A percentile compares a stretch with the other conserved stretches of the same genome.
These are phyloP conservation scores for Etheostoma perlongum DNA, from an alignment of 2,797 vertebrate species.

Conservation along the genomic window DNA sequence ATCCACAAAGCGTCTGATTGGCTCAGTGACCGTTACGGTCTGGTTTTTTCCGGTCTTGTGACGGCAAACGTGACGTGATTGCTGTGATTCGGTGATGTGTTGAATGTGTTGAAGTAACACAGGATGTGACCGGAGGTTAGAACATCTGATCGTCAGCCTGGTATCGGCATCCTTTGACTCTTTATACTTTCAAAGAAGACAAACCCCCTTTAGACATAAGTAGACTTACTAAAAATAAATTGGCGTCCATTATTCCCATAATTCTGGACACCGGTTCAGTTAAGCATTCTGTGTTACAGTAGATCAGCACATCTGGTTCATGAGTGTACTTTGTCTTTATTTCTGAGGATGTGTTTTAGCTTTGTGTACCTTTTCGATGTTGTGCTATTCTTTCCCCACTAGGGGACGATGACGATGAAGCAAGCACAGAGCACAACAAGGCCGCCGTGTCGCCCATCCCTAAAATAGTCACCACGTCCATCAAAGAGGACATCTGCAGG, in stretches of 20 bases:
- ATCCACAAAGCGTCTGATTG: background rate
- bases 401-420: conserved; percentile 71
- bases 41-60: conserved; percentile 22
- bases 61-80: conserved; percentile 1
- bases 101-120: conserved; percentile 33
- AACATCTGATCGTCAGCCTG: background rate
- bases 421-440: conserved; percentile 68
- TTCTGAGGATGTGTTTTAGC: background rate
- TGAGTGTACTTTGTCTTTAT: background rate
- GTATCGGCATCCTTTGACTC: background rate
- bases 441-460: conserved; percentile 79
- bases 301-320: background rate
- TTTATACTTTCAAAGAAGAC: background rate
- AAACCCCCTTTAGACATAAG: background rate
- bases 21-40: background rate
- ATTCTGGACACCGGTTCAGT: background rate
- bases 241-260: no score
- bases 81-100: background rate
- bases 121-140: background rate
- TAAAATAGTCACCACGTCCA: conserved; percentile 82
- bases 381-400: background rate
- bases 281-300: conserved; percentile 1
- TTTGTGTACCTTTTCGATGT: background rate
- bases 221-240: background rate
- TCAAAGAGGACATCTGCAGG: conserved; percentile 77